phyloP scores from a whole-genome alignment of 2,113 vertebrate genomes.

The Anolis carolinensis region DNA sequence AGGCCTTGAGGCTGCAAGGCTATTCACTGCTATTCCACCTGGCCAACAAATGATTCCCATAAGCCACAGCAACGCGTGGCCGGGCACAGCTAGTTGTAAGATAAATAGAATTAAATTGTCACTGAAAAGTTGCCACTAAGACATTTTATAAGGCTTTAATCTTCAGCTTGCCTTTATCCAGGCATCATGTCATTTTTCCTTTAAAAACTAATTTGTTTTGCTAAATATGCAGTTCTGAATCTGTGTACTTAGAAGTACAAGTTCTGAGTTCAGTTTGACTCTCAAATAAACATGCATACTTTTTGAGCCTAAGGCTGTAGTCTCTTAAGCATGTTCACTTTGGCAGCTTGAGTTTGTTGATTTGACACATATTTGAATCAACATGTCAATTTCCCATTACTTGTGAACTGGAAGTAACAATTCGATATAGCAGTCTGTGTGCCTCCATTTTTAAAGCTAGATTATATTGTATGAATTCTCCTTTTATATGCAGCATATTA shows the following conservation, averaged over 20 bases:
- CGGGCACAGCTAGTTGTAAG: no score
- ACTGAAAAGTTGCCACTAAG: background rate
- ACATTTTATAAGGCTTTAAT: slow-evolving; percentile 4
- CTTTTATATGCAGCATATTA: background rate
- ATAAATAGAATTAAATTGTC: background rate
- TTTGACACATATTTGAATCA: background rate
- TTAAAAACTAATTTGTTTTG: background rate
- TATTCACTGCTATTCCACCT: no score
- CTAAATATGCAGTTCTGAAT: background rate
- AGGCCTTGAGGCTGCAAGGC: no score
- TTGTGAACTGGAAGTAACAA: background rate
- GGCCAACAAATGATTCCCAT: no score
- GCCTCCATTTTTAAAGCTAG: background rate
- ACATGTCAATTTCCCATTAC: background rate
- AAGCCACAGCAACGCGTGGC: no score
- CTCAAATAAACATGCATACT: no score
- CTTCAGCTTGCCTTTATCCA: slow-evolving; percentile 1
- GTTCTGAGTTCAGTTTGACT: background rate
- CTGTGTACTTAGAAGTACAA: background rate
- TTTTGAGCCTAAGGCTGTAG: background rate
- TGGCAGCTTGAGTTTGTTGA: background rate
- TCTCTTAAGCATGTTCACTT: background rate
- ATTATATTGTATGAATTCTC: background rate
- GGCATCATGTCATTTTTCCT: background rate
- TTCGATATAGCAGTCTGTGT: background rate